Evolutionary conservation across 2,888 invertebrate species (phyloP), one percentile per base, ranked within the genome.

Genomic region (Tenthredo scrophulariae): DNA sequence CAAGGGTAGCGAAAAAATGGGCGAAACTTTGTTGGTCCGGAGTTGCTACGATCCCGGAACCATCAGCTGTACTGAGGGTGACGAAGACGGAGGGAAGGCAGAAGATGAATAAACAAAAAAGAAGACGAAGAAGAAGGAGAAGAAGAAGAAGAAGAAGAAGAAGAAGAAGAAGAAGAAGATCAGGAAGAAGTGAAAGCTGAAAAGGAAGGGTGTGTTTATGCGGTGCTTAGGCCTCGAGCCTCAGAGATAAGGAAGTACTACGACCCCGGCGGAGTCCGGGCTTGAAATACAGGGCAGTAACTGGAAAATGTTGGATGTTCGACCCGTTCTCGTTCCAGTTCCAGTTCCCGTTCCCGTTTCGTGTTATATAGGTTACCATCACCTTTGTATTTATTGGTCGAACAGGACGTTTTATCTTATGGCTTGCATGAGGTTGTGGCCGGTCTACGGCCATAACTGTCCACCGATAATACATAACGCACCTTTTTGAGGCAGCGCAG

Each of bases 151-250:
- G 43, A 43, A 77, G 54, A 80, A 67, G 65, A 37, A 37, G 65
- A n/a, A 37, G 82, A 65, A 37, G 37, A 22, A 37, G 82, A 62
- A 43, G 82, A 62, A 65, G 40, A 65, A 3, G 40, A 82, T 2
- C 4, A 37, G 22, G 65, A 83, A 62, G 65, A 65, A 83, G 33
- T 3, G 26, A 62, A 43, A 37, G 15, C 33, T 33, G 7, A 67
- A 70, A 43, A 77, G 75, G 46, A 43, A 84, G 75, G 77, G 77
- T 75, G 77, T 74, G 74, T 84, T 84, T 84, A 84, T 84, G 54
- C 84, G 84, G 84, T 84, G 77, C 84, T 84, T 84, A 84, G 84
- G 62, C 84, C 77, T 62, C 77, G 37, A 84, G 84, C 77, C 84
- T 62, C 29, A 77, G 62, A 84, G 84, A 84, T 84, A 84, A 84